Evolutionary conservation across 2,797 vertebrate genomes (phyloP).

Genomic region (Pangasius krempfi): DNA sequence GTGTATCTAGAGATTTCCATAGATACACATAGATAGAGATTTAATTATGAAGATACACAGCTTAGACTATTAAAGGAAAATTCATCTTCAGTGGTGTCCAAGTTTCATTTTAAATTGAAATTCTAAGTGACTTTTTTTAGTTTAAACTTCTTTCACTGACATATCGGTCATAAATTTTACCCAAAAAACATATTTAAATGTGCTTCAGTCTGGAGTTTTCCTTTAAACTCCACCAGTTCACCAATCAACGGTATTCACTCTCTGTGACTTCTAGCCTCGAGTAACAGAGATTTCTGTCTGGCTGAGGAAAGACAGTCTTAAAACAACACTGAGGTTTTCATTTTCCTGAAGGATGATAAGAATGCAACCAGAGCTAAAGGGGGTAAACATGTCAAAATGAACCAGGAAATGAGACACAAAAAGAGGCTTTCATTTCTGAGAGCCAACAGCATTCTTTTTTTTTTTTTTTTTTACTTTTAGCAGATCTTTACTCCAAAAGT

Average conservation of each 20-base stretch:
- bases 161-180: not conserved
- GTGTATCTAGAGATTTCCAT: not conserved
- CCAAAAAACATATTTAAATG: not conserved
- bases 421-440: slow-evolving; percentile 59
- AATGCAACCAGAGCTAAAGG: not conserved
- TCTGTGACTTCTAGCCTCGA: not conserved
- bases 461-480: not conserved
- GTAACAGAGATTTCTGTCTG: slow-evolving; percentile 1
- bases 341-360: not conserved
- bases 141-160: not conserved
- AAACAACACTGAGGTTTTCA: not conserved
- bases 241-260: not conserved
- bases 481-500: not conserved
- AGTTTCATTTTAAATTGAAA: not conserved
- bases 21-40: not conserved
- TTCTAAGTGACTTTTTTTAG: not conserved
- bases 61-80: not conserved
- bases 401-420: not conserved
- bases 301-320: not conserved
- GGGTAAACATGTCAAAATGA: not conserved
- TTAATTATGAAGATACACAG: not conserved
- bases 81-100: not conserved
- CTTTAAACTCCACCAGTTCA: not conserved
- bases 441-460: slow-evolving; percentile 55
- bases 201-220: not conserved